Percentiles rank a stretch among this genome's conserved stretches.
These are phyloP conservation scores for Sesia bembeciformis DNA, from an alignment of 2,888 invertebrate genomes.

Conservation along the genomic window DNA sequence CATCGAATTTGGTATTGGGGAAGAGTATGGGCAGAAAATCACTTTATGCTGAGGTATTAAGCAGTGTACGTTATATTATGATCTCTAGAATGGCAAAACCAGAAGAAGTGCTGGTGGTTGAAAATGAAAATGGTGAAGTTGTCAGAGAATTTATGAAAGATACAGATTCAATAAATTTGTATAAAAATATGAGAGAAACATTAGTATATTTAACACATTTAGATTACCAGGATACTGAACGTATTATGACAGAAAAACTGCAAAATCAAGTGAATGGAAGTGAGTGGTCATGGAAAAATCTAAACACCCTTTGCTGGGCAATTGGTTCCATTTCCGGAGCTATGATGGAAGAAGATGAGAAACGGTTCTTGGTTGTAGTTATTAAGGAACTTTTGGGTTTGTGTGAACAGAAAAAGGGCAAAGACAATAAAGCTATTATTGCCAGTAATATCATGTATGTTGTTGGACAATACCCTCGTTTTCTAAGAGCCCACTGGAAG, in stretches of 20 bases:
- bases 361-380: slow-evolving; percentile 97
- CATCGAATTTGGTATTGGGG: slow-evolving; percentile 51
- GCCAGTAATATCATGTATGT: slow-evolving; percentile 99
- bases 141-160: slow-evolving; percentile 99
- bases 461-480: slow-evolving; percentile 99
- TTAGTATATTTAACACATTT: slow-evolving; percentile 98
- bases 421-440: slow-evolving; percentile 99
- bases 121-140: slow-evolving; percentile 99
- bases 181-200: slow-evolving; percentile 99
- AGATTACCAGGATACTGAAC: slow-evolving; percentile 97
- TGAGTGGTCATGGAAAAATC: slow-evolving; percentile 99
- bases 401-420: slow-evolving; percentile 98
- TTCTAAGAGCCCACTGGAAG: slow-evolving; percentile 99
- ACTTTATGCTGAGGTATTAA: slow-evolving; percentile 86
- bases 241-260: slow-evolving; percentile 98
- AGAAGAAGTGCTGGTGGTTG: slow-evolving; percentile 99
- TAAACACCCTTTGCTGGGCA: slow-evolving; percentile 99
- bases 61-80: slow-evolving; percentile 96
- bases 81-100: slow-evolving; percentile 99
- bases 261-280: slow-evolving; percentile 98
- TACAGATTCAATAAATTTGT: slow-evolving; percentile 98
- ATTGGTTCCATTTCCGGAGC: slow-evolving; percentile 99
- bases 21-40: slow-evolving; percentile 76
- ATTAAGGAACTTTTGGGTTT: slow-evolving; percentile 97
- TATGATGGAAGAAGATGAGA: slow-evolving; percentile 99